phyloP scores from a whole-genome alignment of 2,888 invertebrate species.

The Tenthredo livida region DNA sequence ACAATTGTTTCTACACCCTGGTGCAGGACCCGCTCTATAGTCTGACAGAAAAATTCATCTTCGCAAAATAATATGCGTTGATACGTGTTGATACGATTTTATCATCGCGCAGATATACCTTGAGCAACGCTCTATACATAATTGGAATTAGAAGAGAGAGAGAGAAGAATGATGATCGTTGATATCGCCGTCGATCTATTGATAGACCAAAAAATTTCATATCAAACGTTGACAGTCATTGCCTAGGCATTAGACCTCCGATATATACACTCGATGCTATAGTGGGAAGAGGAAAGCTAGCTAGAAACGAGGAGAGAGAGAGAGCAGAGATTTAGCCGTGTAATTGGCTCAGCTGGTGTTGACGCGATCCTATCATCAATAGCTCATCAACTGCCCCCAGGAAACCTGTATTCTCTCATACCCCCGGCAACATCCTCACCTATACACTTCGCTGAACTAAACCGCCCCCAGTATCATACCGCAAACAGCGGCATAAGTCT shows the following conservation, averaged over 20 bases:
- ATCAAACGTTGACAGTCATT: constrained; percentile 38
- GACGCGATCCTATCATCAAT: constrained; percentile 83
- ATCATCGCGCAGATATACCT: too few species aligned
- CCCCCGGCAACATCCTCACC: constrained; percentile 34
- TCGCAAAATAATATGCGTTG: too few species aligned
- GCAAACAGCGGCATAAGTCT: neutral
- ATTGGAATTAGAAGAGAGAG: too few species aligned
- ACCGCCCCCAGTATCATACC: neutral
- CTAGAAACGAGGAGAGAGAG: constrained; percentile 63
- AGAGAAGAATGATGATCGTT: too few species aligned
- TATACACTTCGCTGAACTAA: neutral
- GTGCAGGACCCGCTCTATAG: neutral
- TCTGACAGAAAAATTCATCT: too few species aligned
- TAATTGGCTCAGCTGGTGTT: constrained; percentile 84
- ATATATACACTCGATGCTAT: neutral
- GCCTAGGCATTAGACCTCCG: constrained; percentile 38
- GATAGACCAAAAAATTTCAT: neutral
- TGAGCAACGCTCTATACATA: too few species aligned
- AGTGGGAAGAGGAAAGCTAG: constrained; percentile 59
- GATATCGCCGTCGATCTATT: neutral
- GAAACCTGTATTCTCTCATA: constrained; percentile 73
- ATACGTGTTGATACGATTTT: too few species aligned
- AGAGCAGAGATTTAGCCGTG: constrained; percentile 77
- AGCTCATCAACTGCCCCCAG: constrained; percentile 80
- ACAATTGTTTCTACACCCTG: constrained; percentile 37